Conservation (phyloP, 2,113 vertebrate species). For the Crypturellus undulatus region DNA sequence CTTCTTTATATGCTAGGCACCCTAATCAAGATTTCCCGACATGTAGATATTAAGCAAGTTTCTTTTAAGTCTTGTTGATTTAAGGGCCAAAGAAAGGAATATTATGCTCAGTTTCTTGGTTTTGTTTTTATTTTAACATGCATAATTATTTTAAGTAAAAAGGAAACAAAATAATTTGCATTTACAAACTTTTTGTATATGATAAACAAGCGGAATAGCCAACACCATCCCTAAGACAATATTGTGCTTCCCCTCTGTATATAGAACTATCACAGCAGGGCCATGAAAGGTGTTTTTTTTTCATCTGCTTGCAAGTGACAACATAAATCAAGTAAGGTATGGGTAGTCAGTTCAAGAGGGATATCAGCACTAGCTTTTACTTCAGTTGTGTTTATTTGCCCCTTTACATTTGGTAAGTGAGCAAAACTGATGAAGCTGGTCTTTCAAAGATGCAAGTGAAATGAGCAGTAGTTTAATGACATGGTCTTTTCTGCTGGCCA, state of each 20-base stretch:
- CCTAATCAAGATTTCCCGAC: background rate
- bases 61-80: background rate
- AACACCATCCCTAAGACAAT: background rate
- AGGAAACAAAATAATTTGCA: background rate
- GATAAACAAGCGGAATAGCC: background rate
- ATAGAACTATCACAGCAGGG: rapidly evolving
- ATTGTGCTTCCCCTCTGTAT: background rate
- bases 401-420: rapidly evolving
- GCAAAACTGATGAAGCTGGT: background rate
- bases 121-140: background rate
- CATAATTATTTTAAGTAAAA: background rate
- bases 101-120: background rate
- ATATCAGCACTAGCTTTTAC: background rate
- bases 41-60: background rate
- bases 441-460: background rate
- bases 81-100: rapidly evolving
- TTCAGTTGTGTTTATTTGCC: background rate
- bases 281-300: rapidly evolving
- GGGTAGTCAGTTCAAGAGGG: background rate
- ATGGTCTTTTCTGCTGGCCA: background rate
- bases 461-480: background rate
- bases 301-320: rapidly evolving
- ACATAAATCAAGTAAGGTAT: rapidly evolving
- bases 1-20: background rate
- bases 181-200: background rate